These are phyloP conservation scores for Ectemnius cavifrons DNA, from an alignment of 2,888 invertebrate genomes.

Conservation along the genomic window DNA sequence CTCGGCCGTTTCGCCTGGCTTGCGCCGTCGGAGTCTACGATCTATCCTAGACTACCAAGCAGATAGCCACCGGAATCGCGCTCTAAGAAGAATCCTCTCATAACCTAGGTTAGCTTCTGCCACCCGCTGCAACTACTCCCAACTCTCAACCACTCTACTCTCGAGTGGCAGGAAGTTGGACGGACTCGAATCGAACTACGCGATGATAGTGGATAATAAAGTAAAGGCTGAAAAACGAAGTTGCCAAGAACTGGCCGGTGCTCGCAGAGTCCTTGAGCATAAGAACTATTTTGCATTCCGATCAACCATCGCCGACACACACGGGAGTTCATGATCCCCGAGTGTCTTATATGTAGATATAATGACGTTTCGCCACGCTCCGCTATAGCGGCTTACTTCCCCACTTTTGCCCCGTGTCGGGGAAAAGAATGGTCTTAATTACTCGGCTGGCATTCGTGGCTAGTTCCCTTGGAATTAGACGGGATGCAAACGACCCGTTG, in stretches of 20 bases:
- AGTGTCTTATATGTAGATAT: background rate
- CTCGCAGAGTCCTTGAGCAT: slow-evolving; percentile 48
- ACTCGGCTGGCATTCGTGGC: no score
- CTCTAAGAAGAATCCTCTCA: slow-evolving; percentile 22
- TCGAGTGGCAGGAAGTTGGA: slow-evolving; percentile 3
- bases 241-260: slow-evolving; percentile 33
- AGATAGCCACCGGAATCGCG: slow-evolving; percentile 42
- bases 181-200: slow-evolving; percentile 34
- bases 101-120: background rate
- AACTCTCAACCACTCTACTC: background rate
- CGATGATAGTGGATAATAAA: slow-evolving; percentile 43
- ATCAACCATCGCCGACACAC: slow-evolving; percentile 30
- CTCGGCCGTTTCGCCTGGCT: slow-evolving; percentile 70
- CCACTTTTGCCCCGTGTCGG: no score
- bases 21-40: slow-evolving; percentile 61
- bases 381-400: no score
- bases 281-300: slow-evolving; percentile 38
- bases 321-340: slow-evolving; percentile 25
- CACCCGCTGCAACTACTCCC: background rate
- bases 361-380: no score
- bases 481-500: no score
- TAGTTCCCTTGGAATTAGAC: no score
- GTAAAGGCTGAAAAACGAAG: slow-evolving; percentile 42
- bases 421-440: no score
- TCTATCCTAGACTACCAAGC: slow-evolving; percentile 45